Evolutionary conservation across 2,113 vertebrate species (phyloP), one percentile per base, ranked within the genome.

Genomic region (Megalops atlanticus): DNA sequence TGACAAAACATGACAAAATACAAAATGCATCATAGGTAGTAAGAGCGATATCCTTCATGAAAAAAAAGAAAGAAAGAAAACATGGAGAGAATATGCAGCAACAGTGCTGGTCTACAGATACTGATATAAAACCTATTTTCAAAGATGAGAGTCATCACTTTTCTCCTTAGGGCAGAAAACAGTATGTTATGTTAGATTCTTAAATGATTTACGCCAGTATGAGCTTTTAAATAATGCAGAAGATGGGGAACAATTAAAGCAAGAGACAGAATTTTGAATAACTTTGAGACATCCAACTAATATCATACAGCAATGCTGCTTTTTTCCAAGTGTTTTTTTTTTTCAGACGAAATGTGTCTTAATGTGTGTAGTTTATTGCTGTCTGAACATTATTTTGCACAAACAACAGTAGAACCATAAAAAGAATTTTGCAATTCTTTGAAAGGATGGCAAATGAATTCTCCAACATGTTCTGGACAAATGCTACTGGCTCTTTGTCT

Each of bases 161-260:
- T 2, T 3, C 49, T 52, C 11, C 49, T 52, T 52, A 15, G 24
- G 49, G 18, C 49, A 21, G 6, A 6, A 52, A 21, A 21, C 49
- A 52, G 49, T 21, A 52, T 52, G 49, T 52, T 52, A 10, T 12
- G 47, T 14, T 6, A 49, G 18, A 49, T 16, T 49, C 16, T 6
- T 52, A 24, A 52, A 52, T 21, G 14, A 52, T 52, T 52, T 52
- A 52, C 49, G 18, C 49, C 49, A 52, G 49, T 21, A 21, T 21
- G 49, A 1, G 11, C 49, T 52, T 52, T 52, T 21, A 18, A 52
- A 52, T 52, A 52, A 52, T 52, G 90, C 89, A 90, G 83, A 88
- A 77, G 84, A 78, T 40, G 74, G 49, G 78, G 83, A 90, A 88
- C 91, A 90, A 91, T 91, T 90, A 90, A 90, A 74, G 84, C 52